Evolutionary conservation across 2,113 vertebrate species (phyloP), one percentile per base, ranked within the genome.

Genomic region (Hyperoodon ampullatus): DNA sequence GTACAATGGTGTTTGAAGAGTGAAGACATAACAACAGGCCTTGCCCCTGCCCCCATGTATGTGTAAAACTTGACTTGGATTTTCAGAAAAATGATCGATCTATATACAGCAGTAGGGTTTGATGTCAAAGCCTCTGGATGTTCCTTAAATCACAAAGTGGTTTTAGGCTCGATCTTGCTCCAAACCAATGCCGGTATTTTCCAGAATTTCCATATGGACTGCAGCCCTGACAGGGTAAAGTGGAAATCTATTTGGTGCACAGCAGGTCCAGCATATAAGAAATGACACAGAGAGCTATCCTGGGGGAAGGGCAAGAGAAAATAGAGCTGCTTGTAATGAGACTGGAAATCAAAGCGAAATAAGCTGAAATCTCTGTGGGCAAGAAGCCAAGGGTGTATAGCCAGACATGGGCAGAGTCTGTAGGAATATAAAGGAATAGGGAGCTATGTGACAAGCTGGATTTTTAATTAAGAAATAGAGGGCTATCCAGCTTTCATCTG

Each of bases 1-100:
- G 24, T 70, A 33, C 53, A 77, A 30, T 53, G 35, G 24, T 75
- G 24, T 8, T 3, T 93, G 77, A 77, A 60, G 81, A 95, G n/a
- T 47, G 24, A 63, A 19, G 23, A 35, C n/a, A 39, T 24, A 66
- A 4, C 50, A 21, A 58, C 26, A 89, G 81, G 18, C 2, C 61
- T 92, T 85, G 2, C 11, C 8, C 2, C 13, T 30, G 24, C 4
- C 2, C 42, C 16, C 19, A 58, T 1, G n/a, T 63, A 60, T 5
- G 9, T 90, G 4, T 89, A 89, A 90, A 91, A 93, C n/a, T 60
- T 65, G 9, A 91, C 66, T 63, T 87, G n/a, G 21, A 68, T 60
- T 93, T 86, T 93, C 71, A 95, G 93, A 74, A 92, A 74, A 94
- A 39, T 35, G 66, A 72, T 44, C 70, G 65, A 55, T 53, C 33